Percentiles rank a stretch among this genome's conserved stretches.
Conservation (phyloP, 2,113 vertebrate species). For the Eretmochelys imbricata region DNA sequence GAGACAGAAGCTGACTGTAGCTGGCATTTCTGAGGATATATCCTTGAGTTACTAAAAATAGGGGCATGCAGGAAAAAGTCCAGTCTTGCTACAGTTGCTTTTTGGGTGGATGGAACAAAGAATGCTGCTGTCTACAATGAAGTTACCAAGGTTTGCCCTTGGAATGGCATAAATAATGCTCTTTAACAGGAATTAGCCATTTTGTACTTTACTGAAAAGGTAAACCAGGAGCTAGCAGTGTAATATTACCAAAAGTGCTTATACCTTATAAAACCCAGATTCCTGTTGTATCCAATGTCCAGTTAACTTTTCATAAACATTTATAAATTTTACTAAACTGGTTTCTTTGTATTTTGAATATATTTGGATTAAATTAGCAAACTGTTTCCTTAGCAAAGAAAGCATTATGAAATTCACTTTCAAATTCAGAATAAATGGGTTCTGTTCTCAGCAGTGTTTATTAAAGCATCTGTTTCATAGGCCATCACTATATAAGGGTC, state of each 20-base stretch:
- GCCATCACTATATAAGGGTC: not conserved
- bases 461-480: not conserved
- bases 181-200: not conserved
- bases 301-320: not conserved
- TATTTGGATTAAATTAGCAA: not conserved
- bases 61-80: not conserved
- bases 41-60: slow-evolving; percentile 16
- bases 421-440: not conserved
- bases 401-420: not conserved
- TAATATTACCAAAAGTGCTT: not conserved
- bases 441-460: not conserved
- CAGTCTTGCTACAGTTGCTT: not conserved
- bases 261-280: not conserved
- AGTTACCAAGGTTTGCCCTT: not conserved
- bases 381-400: not conserved
- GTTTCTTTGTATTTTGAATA: not conserved
- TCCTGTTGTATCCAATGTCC: not conserved
- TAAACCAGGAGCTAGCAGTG: not conserved
- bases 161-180: slow-evolving; percentile 5
- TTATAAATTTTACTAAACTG: not conserved
- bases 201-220: not conserved
- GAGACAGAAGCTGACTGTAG: not conserved
- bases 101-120: slow-evolving; percentile 5
- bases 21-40: slow-evolving; percentile 6
- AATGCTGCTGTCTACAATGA: not conserved